Conservation (phyloP, 2,888 invertebrate species). For the Ormyrus thymus region DNA sequence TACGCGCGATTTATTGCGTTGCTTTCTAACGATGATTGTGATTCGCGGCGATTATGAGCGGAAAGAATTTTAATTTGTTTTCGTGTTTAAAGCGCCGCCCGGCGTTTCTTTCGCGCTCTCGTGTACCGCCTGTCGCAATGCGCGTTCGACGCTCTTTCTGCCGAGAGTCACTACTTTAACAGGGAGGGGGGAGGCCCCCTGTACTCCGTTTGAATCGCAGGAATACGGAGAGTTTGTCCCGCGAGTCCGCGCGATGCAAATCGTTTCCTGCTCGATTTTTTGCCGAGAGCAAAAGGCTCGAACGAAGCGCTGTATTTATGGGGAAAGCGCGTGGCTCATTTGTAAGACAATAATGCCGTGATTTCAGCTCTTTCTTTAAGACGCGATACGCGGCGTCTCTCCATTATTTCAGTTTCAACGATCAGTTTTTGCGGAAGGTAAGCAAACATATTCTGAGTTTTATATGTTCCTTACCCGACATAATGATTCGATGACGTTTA, state of each 20-base stretch:
- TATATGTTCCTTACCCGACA: no score
- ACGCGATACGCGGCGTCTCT: no score
- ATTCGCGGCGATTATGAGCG: constrained; percentile 38
- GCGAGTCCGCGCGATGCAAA: constrained; percentile 1
- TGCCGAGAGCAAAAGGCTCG: background rate
- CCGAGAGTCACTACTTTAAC: constrained; percentile 2
- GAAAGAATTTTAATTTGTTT: constrained; percentile 47
- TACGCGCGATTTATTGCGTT: constrained; percentile 42
- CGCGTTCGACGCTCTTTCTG: background rate
- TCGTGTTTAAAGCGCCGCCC: constrained; percentile 25
- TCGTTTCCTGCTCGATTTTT: constrained; percentile 28
- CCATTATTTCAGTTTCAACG: no score
- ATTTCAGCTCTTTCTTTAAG: no score
- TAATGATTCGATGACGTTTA: no score
- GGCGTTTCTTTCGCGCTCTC: constrained; percentile 6
- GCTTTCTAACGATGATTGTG: constrained; percentile 50
- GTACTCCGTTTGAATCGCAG: background rate
- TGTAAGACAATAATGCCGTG: no score
- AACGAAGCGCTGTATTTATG: no score
- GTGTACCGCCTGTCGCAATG: constrained; percentile 24
- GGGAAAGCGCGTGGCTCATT: no score
- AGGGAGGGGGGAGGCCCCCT: no score
- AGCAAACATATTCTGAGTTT: no score
- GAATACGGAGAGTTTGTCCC: background rate
- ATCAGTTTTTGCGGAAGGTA: no score